These are phyloP conservation scores for Pithys albifrons DNA, from an alignment of 2,113 vertebrate species.

Conservation along the genomic window DNA sequence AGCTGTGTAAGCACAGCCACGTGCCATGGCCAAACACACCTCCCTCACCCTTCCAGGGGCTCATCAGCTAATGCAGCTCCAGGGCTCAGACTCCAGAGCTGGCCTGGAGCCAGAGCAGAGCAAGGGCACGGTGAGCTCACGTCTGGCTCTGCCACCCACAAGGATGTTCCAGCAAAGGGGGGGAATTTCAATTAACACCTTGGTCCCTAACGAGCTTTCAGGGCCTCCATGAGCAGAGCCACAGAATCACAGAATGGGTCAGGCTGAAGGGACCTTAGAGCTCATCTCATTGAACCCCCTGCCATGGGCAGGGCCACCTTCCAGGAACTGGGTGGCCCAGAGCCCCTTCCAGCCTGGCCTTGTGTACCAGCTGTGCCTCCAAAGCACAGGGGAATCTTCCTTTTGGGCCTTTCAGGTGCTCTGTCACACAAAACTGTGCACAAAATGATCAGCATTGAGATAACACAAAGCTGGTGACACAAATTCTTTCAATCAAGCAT, in stretches of 20 bases:
- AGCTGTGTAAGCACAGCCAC: neutral
- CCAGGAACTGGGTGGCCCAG: neutral
- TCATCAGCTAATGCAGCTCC: neutral
- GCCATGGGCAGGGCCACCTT: neutral
- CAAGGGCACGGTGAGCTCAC: slow-evolving; percentile 34
- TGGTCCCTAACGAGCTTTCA: neutral
- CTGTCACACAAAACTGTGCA: neutral
- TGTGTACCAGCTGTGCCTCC: neutral
- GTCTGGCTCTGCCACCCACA: neutral
- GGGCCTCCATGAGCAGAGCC: neutral
- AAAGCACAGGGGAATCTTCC: neutral
- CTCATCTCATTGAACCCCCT: no score
- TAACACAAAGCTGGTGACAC: accelerated
- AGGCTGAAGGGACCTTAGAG: neutral
- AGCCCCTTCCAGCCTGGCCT: neutral
- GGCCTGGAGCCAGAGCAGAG: neutral
- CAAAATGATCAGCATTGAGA: accelerated
- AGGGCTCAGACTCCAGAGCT: neutral
- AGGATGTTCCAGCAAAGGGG: neutral
- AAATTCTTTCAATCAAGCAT: neutral
- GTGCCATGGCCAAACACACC: neutral
- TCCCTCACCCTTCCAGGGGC: neutral
- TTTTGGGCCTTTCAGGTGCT: neutral
- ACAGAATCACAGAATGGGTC: neutral
- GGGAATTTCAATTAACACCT: neutral